These are phyloP conservation scores for Timandra comae DNA, from an alignment of 2,888 invertebrate species.

Conservation along the genomic window DNA sequence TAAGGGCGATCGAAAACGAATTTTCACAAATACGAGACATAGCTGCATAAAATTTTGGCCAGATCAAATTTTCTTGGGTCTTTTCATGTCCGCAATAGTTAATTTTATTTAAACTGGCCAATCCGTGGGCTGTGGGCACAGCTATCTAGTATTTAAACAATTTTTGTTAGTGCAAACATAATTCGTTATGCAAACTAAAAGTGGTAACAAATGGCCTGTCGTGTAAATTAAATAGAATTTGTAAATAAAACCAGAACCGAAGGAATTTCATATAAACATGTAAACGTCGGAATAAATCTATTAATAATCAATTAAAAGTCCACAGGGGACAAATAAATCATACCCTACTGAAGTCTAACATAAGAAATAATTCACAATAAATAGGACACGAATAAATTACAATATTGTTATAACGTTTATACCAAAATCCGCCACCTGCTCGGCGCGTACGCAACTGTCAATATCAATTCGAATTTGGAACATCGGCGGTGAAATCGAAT, in stretches of 20 bases:
- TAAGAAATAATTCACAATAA: conserved; percentile 41
- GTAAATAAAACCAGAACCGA: background rate
- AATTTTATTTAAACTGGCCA: too few species aligned
- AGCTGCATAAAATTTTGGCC: too few species aligned
- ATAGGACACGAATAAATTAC: conserved; percentile 57
- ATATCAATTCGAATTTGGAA: conserved; percentile 54
- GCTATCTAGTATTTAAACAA: too few species aligned
- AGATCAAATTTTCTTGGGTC: too few species aligned
- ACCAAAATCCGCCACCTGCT: conserved; percentile 38
- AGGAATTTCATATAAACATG: conserved; percentile 29
- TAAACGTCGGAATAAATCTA: conserved; percentile 33
- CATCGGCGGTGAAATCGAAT: conserved; percentile 41
- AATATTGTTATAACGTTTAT: conserved; percentile 34
- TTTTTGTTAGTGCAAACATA: too few species aligned
- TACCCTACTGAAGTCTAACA: conserved; percentile 44
- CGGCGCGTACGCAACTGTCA: conserved; percentile 42
- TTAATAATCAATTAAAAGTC: conserved; percentile 47
- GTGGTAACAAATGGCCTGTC: background rate
- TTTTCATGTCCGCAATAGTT: too few species aligned
- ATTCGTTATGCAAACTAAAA: background rate
- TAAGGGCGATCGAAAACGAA: too few species aligned
- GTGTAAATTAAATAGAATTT: background rate
- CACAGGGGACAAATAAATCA: conserved; percentile 50
- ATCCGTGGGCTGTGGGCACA: too few species aligned
- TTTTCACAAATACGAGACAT: too few species aligned